Percentiles rank a stretch among this genome's conserved stretches.
Conservation (phyloP, 1,140 invertebrate genomes). For the Capitella teleta region DNA sequence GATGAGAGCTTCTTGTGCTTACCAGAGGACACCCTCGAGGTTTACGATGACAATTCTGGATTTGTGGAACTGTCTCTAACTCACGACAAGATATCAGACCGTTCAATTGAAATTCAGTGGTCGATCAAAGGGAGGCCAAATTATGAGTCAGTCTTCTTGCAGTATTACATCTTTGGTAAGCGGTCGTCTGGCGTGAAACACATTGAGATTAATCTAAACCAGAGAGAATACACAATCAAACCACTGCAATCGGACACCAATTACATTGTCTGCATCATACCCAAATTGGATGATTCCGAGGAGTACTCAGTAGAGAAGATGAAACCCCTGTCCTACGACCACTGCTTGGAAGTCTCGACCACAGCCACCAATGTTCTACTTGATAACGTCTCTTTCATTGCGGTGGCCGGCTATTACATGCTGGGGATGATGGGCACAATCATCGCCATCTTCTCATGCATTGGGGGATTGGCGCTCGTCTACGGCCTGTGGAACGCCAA, state of each 20-base stretch:
- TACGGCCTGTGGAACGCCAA: too few species aligned
- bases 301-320: neutral
- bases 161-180: slow-evolving; percentile 7
- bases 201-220: slow-evolving; percentile 1
- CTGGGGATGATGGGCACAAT: too few species aligned
- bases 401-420: too few species aligned
- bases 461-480: too few species aligned
- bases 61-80: neutral
- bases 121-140: neutral
- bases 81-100: neutral
- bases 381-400: too few species aligned
- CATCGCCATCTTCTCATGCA: too few species aligned
- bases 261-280: slow-evolving; percentile 7
- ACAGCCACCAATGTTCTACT: too few species aligned
- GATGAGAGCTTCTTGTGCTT: slow-evolving; percentile 16
- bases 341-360: slow-evolving; percentile 8
- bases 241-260: slow-evolving; percentile 1
- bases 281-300: neutral
- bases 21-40: neutral
- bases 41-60: neutral
- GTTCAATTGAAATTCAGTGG: neutral
- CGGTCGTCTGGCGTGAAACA: neutral
- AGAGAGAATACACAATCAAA: neutral
- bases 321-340: neutral
- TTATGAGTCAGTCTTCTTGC: neutral